phyloP scores from a whole-genome alignment of 2,888 invertebrate species.

The Tiliacea aurago region DNA sequence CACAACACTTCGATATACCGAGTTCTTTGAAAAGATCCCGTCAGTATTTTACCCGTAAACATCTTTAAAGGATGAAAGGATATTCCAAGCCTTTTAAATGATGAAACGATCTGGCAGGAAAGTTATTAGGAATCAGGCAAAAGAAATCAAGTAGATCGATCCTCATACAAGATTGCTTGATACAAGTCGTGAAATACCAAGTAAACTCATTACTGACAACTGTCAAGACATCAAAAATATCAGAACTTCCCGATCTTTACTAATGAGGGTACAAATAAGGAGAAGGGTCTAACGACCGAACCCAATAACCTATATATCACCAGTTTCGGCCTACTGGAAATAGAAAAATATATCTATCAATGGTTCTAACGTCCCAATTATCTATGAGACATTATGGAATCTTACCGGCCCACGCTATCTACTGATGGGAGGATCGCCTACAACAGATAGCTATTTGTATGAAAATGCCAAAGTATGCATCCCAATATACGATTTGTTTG shows the following conservation, averaged over 20 bases:
- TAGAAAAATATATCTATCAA: no score
- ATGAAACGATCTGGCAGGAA: neutral
- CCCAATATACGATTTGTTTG: no score
- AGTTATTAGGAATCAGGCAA: neutral
- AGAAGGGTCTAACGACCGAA: no score
- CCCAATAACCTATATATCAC: no score
- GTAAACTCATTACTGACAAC: slow-evolving; percentile 15
- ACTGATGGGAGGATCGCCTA: no score
- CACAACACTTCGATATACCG: neutral
- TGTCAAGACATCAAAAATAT: slow-evolving; percentile 9
- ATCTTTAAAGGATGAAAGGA: neutral
- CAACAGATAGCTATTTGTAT: no score
- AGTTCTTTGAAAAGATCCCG: neutral
- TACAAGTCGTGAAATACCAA: neutral
- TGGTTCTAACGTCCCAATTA: no score
- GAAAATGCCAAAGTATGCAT: no score
- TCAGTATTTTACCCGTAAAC: neutral
- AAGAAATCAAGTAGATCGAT: neutral
- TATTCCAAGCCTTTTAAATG: neutral
- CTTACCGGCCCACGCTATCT: no score
- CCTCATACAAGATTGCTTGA: no score
- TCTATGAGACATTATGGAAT: no score
- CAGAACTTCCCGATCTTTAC: slow-evolving; percentile 10
- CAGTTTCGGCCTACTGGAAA: no score
- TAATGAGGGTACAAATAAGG: slow-evolving; percentile 30